These are phyloP conservation scores for Enteromius thamalakanensis DNA, from an alignment of 2,797 vertebrate species.

Conservation along the genomic window DNA sequence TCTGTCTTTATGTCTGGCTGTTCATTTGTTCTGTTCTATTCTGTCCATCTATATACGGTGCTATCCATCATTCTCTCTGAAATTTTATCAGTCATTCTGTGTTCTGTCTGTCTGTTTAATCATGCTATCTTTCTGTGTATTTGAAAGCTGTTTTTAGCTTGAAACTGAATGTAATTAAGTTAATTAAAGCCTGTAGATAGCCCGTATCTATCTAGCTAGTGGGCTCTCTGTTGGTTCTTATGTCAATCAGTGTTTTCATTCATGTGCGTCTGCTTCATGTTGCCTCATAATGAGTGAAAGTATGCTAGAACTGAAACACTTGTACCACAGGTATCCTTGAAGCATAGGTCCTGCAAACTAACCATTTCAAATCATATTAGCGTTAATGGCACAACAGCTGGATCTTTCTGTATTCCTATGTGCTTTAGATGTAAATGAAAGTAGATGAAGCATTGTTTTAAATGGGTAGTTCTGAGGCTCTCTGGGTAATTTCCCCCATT, in stretches of 20 bases:
- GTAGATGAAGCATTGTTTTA: conserved; percentile 55
- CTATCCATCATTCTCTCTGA: no score
- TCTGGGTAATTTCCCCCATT: conserved; percentile 49
- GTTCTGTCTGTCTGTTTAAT: not conserved
- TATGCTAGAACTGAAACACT: conserved; percentile 1
- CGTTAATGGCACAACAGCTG: conserved; percentile 26
- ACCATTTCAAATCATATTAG: conserved; percentile 10
- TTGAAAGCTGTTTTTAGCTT: not conserved
- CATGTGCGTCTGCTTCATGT: not conserved
- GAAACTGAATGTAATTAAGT: not conserved
- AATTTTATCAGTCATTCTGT: no score
- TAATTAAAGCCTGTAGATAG: not conserved
- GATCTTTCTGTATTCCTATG: conserved; percentile 47
- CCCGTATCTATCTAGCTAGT: not conserved
- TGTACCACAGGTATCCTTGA: conserved; percentile 12
- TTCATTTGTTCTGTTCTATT: no score
- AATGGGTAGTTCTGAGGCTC: conserved; percentile 31
- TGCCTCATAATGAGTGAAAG: conserved; percentile 10
- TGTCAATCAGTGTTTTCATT: conserved; percentile 16
- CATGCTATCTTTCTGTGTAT: not conserved
- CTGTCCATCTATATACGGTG: no score
- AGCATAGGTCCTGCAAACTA: not conserved
- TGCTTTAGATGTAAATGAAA: conserved; percentile 55
- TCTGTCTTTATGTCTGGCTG: no score
- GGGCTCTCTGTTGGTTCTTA: not conserved